phyloP scores from a whole-genome alignment of 2,797 vertebrate genomes.

The Cetoscarus ocellatus region DNA sequence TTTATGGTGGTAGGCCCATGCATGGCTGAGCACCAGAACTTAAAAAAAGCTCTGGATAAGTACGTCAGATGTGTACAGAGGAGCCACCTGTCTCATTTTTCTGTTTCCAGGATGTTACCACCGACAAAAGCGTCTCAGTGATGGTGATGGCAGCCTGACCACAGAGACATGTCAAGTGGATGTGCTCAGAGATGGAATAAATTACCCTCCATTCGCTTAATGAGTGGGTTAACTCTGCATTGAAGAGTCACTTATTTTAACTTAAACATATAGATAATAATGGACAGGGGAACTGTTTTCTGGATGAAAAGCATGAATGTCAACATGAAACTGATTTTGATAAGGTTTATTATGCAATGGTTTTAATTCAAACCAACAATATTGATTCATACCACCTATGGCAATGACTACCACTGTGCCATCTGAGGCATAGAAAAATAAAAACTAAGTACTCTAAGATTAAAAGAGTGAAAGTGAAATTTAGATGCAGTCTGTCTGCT shows the following conservation, averaged over 20 bases:
- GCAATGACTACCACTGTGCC: no score
- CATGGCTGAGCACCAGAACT: constrained; percentile 41
- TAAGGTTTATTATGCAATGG: no score
- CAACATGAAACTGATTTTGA: no score
- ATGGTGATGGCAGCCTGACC: constrained; percentile 40
- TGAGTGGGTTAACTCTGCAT: constrained; percentile 12
- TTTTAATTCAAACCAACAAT: no score
- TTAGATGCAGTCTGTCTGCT: no score
- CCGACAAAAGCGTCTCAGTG: constrained; percentile 1
- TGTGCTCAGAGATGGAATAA: constrained; percentile 25
- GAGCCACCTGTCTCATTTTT: constrained; percentile 71
- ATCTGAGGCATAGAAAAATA: no score
- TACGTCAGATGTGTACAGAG: constrained; percentile 60
- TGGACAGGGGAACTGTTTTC: neutral
- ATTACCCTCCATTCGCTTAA: constrained; percentile 10
- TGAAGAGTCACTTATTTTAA: constrained; percentile 13
- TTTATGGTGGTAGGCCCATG: constrained; percentile 41
- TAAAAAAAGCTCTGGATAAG: constrained; percentile 13
- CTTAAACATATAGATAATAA: no score
- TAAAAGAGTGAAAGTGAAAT: no score
- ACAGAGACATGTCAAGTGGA: constrained; percentile 51
- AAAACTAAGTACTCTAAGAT: no score
- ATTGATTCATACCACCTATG: no score
- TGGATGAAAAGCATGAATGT: no score
- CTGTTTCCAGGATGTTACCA: constrained; percentile 55